Evolutionary conservation across 1,140 invertebrate genomes (phyloP), one percentile per base, ranked within the genome.

Genomic region (Nautilus pompilius): DNA sequence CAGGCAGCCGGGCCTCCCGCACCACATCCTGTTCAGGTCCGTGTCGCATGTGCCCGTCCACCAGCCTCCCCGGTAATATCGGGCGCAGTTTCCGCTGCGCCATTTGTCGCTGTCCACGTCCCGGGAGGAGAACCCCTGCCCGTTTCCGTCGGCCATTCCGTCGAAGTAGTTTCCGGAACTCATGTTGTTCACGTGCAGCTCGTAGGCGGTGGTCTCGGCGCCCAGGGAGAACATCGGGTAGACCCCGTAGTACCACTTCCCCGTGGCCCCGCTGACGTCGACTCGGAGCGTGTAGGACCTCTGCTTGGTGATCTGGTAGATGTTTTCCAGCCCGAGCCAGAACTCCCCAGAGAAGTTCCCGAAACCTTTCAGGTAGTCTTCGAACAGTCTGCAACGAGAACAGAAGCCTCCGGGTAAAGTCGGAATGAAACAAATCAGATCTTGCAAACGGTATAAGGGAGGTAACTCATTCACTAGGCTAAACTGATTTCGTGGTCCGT

Each of bases 331-430:
- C 10, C 82, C 82, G 0, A 82, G 36, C 82, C 82, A 84, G 66
- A 74, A 80, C 41, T 82, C 78, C 66, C 91, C 89, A 8, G 63
- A 65, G 30, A 60, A 60, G 41, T 95, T 91, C 3, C 93, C 93
- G 77, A 96, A 96, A 17, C 93, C 93, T 71, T 93, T 92, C 78
- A 94, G 93, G 78, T 96, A 96, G 73, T 93, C 91, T 20, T 89
- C 87, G 92, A 92, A 96, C 76, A 93, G 91, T 15, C 92, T 84
- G 63, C n/a, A n/a, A n/a, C n/a, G n/a, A n/a, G n/a, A n/a, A n/a
- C n/a, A n/a, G n/a, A n/a, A n/a, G 36, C 36, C n/a, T 41, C n/a
- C n/a, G 36, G n/a, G n/a, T 41, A 13, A 41, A 13, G 10, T 41
- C n/a, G 10, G 10, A 41, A 41, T 41, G n/a, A 41, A n/a, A 13